Conservation (phyloP, 2,797 vertebrate genomes). For the Discoglossus pictus region DNA sequence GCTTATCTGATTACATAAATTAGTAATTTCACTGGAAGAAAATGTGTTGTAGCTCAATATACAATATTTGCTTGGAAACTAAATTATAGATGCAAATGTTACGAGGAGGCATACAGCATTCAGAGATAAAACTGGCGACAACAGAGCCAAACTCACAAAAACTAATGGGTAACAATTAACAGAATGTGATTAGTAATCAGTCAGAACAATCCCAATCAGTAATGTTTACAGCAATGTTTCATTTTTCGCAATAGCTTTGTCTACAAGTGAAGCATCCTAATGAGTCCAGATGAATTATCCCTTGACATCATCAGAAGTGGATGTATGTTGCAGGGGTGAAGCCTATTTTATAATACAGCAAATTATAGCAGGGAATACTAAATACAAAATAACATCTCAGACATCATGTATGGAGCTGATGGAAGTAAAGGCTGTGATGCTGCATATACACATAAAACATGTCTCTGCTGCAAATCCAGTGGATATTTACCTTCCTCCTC, state of each 20-base stretch:
- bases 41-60: too few species aligned
- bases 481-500: slow-evolving; percentile 39
- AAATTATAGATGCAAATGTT: too few species aligned
- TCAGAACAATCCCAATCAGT: too few species aligned
- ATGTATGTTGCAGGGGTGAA: slow-evolving; percentile 2
- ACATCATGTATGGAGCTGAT: background rate
- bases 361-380: background rate
- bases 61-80: too few species aligned
- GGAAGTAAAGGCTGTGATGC: background rate
- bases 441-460: background rate
- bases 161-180: background rate
- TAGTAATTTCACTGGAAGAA: too few species aligned
- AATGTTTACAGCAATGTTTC: too few species aligned
- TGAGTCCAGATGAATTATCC: background rate
- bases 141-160: background rate
- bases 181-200: background rate
- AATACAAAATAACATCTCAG: background rate
- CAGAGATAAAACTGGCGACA: too few species aligned
- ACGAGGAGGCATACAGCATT: too few species aligned
- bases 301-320: background rate
- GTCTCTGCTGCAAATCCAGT: background rate
- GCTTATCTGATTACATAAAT: too few species aligned
- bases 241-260: too few species aligned
- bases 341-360: background rate
- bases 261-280: too few species aligned